phyloP scores from a whole-genome alignment of 2,888 invertebrate species.

The Palloptera scutellata region DNA sequence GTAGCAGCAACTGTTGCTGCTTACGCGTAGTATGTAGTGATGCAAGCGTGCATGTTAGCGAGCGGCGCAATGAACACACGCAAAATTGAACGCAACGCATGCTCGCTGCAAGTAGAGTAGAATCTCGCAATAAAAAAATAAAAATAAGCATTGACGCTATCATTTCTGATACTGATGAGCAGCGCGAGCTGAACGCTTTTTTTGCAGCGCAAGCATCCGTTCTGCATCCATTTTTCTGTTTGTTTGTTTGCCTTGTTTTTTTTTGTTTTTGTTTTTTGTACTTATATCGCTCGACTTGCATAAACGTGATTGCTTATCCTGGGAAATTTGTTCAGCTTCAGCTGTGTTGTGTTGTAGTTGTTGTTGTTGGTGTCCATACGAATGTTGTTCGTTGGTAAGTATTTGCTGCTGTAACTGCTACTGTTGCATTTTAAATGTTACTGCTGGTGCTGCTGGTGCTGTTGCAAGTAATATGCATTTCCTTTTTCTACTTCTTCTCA shows the following conservation, averaged over 20 bases:
- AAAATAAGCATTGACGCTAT: background rate
- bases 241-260: background rate
- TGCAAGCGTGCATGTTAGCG: conserved; percentile 2
- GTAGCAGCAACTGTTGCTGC: background rate
- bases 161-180: background rate
- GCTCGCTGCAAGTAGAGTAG: background rate
- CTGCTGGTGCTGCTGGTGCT: background rate
- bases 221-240: conserved; percentile 1
- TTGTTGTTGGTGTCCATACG: too few relatives aligned
- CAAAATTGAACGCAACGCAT: background rate
- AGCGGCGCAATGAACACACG: background rate
- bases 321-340: background rate
- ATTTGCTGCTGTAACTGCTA: background rate
- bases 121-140: background rate
- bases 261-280: background rate
- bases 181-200: background rate
- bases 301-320: conserved; percentile 19
- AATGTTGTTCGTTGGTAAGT: conserved; percentile 13
- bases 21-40: background rate
- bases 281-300: conserved; percentile 8
- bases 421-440: background rate
- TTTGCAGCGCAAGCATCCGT: conserved; percentile 5
- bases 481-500: too few relatives aligned
- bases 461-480: too few relatives aligned
- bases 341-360: too few relatives aligned